Base-by-base conservation (phyloP, 1,140 invertebrate genomes). In the Drosophila tropicalis region DNA sequence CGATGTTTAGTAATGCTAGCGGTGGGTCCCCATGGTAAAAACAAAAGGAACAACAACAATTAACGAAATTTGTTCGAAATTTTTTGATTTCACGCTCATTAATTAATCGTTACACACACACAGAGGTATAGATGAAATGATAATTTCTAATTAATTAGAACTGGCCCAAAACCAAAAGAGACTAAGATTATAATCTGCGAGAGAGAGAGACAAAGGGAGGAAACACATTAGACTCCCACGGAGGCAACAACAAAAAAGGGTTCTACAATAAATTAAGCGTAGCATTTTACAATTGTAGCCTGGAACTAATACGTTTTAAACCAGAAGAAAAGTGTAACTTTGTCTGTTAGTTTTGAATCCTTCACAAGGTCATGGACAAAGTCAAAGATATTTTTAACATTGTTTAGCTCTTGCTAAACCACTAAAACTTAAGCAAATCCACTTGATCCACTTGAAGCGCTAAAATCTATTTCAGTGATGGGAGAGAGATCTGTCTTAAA, bases 1-100 rank as follows among this genome's bases (percentile, higher is more conserved):
- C 9, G 17, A 51, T 51, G 10, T 51, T 51, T 12, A 51, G 10
- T 36, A 36, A 36, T 22, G 44, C 10, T 47, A 6, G 44, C 17
- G 44, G 44, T 17, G 44, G 44, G 41, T 44, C 41, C 36, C 36
- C 36, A 12, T 4, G 10, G 9, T 19, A 47, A 19, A 51, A 22
- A 60, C 54, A 54, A 51, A 69, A 58, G 69, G 62, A 75, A 76
- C 69, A 63, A 5, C 29, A 76, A 62, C 12, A 39, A 39, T 13
- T 39, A 39, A 39, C 12, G 57, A 76, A 76, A 76, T 76, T 76
- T 63, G 51, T 61, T 73, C 61, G 44, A 41, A 40, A 55, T 47
- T 74, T 72, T 55, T 51, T 22, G 44, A 75, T 67, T 73, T 73
- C 72, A 73, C 69, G 71, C 71, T 72, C 71, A 68, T 75, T 72